Base-by-base conservation (phyloP, 2,888 invertebrate species). In the Lithophane ornitopus region DNA sequence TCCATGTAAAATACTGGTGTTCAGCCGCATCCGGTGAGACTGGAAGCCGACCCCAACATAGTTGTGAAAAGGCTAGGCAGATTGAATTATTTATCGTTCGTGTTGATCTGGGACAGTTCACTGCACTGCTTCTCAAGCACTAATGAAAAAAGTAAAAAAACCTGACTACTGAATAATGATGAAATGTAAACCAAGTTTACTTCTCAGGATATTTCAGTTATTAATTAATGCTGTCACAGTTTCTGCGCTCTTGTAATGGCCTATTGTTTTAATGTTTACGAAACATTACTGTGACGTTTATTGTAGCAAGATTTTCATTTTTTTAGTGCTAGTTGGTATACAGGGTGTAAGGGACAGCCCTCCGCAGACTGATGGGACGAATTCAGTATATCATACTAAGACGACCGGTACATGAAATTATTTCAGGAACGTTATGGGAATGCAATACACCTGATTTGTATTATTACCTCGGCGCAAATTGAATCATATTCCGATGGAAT, bases 141-240 rank as follows among this genome's bases (percentile, higher is more conserved):
- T 8, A 70, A 26, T 52, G 3, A 78, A 76, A 44, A 59, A 28
- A n/a, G n/a, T 28, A 46, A 46, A 49, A 58, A 26, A 34, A 74
- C 22, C 19, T 14, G 28, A 75, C 19, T 28, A 44, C 59, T 77
- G 41, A 62, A 56, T 66, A 78, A 65, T 84, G 54, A 46, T 68
- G 54, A 80, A 80, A 80, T 65, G 14, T 76, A 28, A 49, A 56
- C 49, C n/a, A 49, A 76, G 54, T 82, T 70, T 70, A 81, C 78
- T 90, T 89, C 90, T 81, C 85, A 90, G 86, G 86, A 74, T 76
- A 87, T 84, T 89, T 85, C 78, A 86, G 77, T 85, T 84, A 85
- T 83, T 88, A 85, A 90, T 89, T 82, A 76, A 74, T 74, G 49
- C 79, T 87, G 87, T 85, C 85, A 83, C 77, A 85, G 87, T 87